Conservation (phyloP, 2,888 invertebrate genomes). For the Callyntrura sp. region DNA sequence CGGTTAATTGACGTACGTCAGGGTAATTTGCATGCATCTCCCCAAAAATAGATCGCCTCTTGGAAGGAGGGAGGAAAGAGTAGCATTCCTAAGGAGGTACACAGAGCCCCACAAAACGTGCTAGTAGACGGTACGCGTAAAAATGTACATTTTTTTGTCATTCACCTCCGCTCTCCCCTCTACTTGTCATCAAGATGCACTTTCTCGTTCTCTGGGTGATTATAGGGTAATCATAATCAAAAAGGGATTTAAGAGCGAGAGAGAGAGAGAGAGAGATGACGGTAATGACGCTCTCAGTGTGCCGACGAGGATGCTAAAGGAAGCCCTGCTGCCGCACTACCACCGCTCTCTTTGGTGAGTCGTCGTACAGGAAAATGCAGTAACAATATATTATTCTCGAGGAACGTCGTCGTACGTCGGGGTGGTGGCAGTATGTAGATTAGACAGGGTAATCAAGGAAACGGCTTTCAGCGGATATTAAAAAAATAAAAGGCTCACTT, state of each 20-base stretch:
- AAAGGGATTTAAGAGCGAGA: constrained; percentile 1
- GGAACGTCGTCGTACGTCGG: no score
- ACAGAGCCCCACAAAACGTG: neutral
- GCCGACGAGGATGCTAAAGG: neutral
- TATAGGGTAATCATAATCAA: constrained; percentile 47
- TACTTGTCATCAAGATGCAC: constrained; percentile 11
- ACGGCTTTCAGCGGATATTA: constrained; percentile 42
- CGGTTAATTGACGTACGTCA: neutral
- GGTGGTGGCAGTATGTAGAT: neutral
- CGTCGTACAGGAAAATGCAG: neutral
- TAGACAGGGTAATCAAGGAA: constrained; percentile 44
- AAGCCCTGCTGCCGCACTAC: neutral
- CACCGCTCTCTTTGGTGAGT: neutral
- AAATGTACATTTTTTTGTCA: constrained; percentile 11
- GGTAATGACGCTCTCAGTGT: neutral
- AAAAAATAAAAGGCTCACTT: constrained; percentile 47
- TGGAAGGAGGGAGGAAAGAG: no score
- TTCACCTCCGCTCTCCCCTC: neutral
- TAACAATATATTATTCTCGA: neutral
- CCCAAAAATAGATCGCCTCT: neutral
- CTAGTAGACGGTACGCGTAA: neutral
- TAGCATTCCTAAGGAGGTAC: no score
- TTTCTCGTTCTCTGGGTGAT: constrained; percentile 6
- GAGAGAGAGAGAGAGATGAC: neutral
- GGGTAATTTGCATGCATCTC: constrained; percentile 13